A percentile compares a stretch with the other conserved stretches of the same genome.
phyloP scores from a whole-genome alignment of 1,140 invertebrate genomes.

The Octopus bimaculoides region DNA sequence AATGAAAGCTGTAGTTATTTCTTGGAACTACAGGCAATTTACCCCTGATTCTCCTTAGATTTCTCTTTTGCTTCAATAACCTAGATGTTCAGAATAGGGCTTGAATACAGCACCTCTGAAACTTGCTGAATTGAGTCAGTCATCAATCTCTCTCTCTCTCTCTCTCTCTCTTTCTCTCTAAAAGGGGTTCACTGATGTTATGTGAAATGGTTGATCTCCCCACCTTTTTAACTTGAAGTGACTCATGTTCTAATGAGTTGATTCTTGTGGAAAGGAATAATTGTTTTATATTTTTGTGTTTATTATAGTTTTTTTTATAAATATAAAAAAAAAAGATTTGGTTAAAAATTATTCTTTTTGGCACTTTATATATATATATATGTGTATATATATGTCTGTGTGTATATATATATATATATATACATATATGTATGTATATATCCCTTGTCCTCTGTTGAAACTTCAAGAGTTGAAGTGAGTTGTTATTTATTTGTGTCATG shows the following conservation, averaged over 20 bases:
- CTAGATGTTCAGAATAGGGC: too few relatives aligned
- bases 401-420: too few relatives aligned
- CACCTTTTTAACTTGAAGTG: background rate
- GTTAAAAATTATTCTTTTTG: conserved; percentile 4
- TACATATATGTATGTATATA: too few relatives aligned
- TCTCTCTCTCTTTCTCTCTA: background rate
- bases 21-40: background rate
- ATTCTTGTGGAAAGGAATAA: background rate
- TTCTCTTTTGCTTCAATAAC: too few relatives aligned
- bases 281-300: background rate
- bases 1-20: conserved; percentile 2
- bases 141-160: too few relatives aligned
- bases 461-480: conserved; percentile 8
- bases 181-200: conserved; percentile 3
- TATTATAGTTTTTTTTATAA: too few relatives aligned
- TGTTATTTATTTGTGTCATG: conserved; percentile 9
- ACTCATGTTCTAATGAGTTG: too few relatives aligned
- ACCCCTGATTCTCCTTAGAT: too few relatives aligned
- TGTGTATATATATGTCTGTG: too few relatives aligned
- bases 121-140: too few relatives aligned
- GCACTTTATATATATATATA: background rate
- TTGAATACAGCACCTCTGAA: too few relatives aligned
- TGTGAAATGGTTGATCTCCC: conserved; percentile 8
- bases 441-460: background rate
- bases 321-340: background rate